Evolutionary conservation across 23 tunicate species (phyloP), one percentile per base, ranked within the genome.

Genomic region (Pegea sp.): DNA sequence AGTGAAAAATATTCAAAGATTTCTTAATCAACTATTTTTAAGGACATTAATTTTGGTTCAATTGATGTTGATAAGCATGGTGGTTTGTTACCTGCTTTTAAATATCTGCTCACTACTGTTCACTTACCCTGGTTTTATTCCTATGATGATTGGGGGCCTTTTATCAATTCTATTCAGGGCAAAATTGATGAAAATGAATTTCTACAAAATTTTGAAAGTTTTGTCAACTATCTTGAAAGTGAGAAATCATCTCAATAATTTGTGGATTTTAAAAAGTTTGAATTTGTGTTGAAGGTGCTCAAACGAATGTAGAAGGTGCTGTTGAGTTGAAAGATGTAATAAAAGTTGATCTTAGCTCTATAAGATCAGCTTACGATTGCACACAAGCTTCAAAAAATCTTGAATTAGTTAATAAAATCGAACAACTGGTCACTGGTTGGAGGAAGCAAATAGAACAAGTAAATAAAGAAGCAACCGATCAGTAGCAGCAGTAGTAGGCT

Each of bases 371-470:
- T 0, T 62, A 68, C 22, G 84, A 84, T 43, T 84, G 76, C 56
- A 61, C 81, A 20, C 68, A 34, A 22, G 86, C 93, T 33, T 77
- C 91, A 22, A 69, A 74, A 28, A 81, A 91, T 58, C 69, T 86
- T 33, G 99, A 78, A 18, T 52, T 64, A 0, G 78, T 72, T 29
- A 60, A 62, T 21, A 76, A 90, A 33, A 44, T 91, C 3, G 99
- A 91, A 57, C 73, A 72, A 44, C 74, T 91, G 42, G 91, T 91
- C 50, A 69, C 74, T 18, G 92, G 91, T 1, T 91, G 99, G 99
- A 58, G 93, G 56, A 91, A 91, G 34, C 99, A 91, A 56, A 91
- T 91, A 8, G 99, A 91, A 58, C 95, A 84, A 69, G 95, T 81
- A 24, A 22, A 4, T 22, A 24, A 18, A 8, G 16, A 26, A 24